These are phyloP conservation scores for Bemisia tabaci DNA, from an alignment of 1,140 invertebrate genomes.

Conservation along the genomic window DNA sequence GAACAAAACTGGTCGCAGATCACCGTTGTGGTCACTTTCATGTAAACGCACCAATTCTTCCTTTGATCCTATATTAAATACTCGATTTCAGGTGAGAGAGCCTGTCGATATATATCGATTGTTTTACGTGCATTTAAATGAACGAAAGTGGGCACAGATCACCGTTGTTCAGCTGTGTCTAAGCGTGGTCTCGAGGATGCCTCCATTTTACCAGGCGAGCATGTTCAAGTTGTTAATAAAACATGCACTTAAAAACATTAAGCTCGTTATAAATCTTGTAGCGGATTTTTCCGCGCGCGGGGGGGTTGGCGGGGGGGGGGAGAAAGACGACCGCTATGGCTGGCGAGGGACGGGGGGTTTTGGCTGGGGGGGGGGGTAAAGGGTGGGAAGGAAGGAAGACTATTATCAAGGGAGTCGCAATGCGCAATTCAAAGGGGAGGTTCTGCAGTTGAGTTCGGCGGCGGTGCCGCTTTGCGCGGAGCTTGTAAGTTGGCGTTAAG, in stretches of 20 bases:
- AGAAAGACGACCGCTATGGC: too few relatives aligned
- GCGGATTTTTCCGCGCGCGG: background rate
- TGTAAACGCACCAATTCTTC: too few relatives aligned
- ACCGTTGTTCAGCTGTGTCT: too few relatives aligned
- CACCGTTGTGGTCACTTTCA: too few relatives aligned
- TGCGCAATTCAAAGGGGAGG: background rate
- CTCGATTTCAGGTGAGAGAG: too few relatives aligned
- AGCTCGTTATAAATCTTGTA: background rate
- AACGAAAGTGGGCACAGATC: too few relatives aligned
- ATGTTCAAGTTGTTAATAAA: background rate
- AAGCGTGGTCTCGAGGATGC: too few relatives aligned
- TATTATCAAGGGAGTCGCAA: background rate
- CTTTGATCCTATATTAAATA: too few relatives aligned
- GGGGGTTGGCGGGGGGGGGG: background rate
- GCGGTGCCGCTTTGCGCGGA: background rate
- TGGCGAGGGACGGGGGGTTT: background rate
- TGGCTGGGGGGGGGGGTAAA: background rate
- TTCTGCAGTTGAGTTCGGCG: background rate
- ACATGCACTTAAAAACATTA: background rate
- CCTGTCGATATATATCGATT: too few relatives aligned
- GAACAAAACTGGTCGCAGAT: too few relatives aligned
- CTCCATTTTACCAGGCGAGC: background rate
- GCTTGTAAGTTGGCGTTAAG: too few relatives aligned
- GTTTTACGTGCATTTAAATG: too few relatives aligned
- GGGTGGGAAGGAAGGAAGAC: background rate